Percentiles rank a stretch among this genome's conserved stretches.
phyloP scores from a whole-genome alignment of 1,140 invertebrate species.

The Drosophila eugracilis region DNA sequence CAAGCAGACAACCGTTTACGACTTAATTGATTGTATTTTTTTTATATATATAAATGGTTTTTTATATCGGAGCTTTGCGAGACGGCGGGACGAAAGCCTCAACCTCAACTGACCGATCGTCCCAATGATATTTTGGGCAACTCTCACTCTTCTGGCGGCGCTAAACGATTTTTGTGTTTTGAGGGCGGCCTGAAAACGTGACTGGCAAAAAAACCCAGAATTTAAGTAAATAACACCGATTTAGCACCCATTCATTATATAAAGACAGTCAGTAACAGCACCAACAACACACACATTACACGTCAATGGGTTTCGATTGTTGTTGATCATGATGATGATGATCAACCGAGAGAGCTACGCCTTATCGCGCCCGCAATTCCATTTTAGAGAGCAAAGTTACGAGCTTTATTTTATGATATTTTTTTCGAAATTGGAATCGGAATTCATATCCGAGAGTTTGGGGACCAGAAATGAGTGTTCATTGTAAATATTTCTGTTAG shows the following conservation, averaged over 20 bases:
- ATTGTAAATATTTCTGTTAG: constrained; percentile 13
- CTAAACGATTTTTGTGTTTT: constrained; percentile 13
- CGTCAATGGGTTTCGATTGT: constrained; percentile 41
- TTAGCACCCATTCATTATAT: constrained; percentile 73
- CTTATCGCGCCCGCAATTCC: constrained; percentile 13
- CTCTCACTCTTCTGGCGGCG: constrained; percentile 35
- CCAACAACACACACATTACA: constrained; percentile 14
- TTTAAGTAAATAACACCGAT: constrained; percentile 43
- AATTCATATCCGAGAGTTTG: constrained; percentile 33
- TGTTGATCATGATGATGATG: constrained; percentile 4
- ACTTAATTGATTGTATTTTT: constrained; percentile 21
- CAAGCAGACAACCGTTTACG: constrained; percentile 15
- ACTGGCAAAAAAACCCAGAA: constrained; percentile 38
- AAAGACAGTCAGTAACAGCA: constrained; percentile 29
- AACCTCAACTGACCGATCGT: constrained; percentile 47
- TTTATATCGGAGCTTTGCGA: constrained; percentile 12
- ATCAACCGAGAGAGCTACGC: constrained; percentile 9
- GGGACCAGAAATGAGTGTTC: constrained; percentile 22
- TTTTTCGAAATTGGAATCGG: constrained; percentile 10
- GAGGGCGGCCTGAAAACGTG: constrained; percentile 48
- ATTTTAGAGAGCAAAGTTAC: constrained; percentile 9
- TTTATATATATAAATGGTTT: background rate
- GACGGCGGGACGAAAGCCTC: constrained; percentile 19
- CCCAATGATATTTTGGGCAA: constrained; percentile 19
- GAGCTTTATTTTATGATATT: constrained; percentile 9